Evolutionary conservation across 1,140 invertebrate genomes (phyloP), one percentile per base, ranked within the genome.

Genomic region (Tetramorium alpestre): DNA sequence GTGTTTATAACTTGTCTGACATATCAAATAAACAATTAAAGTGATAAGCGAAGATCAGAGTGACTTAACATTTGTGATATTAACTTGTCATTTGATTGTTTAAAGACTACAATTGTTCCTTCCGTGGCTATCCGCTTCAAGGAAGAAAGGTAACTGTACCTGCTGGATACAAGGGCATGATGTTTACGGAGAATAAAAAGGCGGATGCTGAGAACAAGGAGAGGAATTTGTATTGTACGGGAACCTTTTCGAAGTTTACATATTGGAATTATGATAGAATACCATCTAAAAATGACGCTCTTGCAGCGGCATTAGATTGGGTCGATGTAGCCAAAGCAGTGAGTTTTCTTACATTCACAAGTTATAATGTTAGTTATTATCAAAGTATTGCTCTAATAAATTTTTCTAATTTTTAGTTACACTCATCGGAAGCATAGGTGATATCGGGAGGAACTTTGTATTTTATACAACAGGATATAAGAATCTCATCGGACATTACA

Each of bases 211-310:
- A 97, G 90, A 96, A 96, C 60, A 95, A 96, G 49, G 96, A 97
- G 25, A 95, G 97, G 76, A 96, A 96, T 91, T 96, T 97, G 62
- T 96, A 96, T 93, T 95, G 96, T 0, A 96, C 95, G 0, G 95
- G 96, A 28, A 96, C 90, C 38, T 98, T 98, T 93, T 95, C 96
- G 77, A 93, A 96, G 54, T 96, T 98, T 69, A 96, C 95, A 1
- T 97, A 97, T 92, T 98, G 98, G 98, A 98, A 98, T 93, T 98
- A 97, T 96, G 97, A 98, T 91, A 97, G 96, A 93, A 94, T 96
- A 62, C 97, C 97, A 54, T 97, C 96, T 6, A 96, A 96, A 88
- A 97, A 97, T 93, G 97, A 98, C 94, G 94, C 96, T 22, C 93
- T 98, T 69, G 87, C 95, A 2, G 96, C 96, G 92, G 96, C 97